Percentiles rank a stretch among this genome's conserved stretches.
phyloP scores from a whole-genome alignment of 2,113 vertebrate species.

The Malurus cyaneus region DNA sequence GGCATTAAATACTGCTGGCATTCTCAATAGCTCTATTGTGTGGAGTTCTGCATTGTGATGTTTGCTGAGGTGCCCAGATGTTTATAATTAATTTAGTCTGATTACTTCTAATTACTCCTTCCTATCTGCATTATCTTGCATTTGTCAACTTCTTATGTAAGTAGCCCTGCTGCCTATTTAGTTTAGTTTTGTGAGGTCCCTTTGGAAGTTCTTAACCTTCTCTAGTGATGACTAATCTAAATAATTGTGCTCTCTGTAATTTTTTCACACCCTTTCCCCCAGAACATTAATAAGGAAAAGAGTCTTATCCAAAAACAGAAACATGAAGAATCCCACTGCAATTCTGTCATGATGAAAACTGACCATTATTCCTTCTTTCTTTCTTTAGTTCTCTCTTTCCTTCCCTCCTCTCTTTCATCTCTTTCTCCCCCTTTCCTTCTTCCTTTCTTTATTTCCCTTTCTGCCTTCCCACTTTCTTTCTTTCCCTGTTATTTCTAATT shows the following conservation, averaged over 20 bases:
- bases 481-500: not conserved
- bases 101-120: constrained; percentile 45
- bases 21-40: not conserved
- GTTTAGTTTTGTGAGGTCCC: not conserved
- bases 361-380: not conserved
- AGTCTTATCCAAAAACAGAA: not conserved
- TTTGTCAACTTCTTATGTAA: constrained; percentile 5
- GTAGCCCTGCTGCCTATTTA: not conserved
- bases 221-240: constrained; percentile 8
- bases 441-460: not conserved
- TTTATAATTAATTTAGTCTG: constrained; percentile 52
- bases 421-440: no score
- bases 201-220: not conserved
- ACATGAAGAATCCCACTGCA: not conserved
- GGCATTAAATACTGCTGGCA: not conserved
- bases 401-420: no score
- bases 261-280: not conserved
- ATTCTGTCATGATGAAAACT: not conserved
- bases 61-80: constrained; percentile 18
- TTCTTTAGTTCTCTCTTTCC: no score
- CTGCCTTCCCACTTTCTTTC: fast-evolving
- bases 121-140: constrained; percentile 20
- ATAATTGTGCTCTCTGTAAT: not conserved
- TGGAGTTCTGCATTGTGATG: not conserved
- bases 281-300: not conserved